A percentile compares a stretch with the other conserved stretches of the same genome.
Conservation (phyloP, 2,888 invertebrate genomes). For the Disparrhopalites patrizii region DNA sequence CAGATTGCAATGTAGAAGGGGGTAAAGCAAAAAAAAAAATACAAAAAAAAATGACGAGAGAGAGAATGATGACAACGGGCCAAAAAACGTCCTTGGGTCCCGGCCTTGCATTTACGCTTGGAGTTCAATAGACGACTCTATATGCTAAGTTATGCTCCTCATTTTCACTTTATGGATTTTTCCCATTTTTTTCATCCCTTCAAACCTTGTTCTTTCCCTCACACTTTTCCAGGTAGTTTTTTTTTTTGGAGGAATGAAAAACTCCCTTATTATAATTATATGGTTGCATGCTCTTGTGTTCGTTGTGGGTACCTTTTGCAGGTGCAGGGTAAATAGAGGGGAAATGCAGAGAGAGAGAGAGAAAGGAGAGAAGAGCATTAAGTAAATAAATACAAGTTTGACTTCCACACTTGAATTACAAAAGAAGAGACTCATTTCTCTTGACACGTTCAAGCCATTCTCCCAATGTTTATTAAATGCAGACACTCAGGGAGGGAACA, state of each 20-base stretch:
- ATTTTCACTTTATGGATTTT: background rate
- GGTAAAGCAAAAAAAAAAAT: background rate
- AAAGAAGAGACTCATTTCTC: slow-evolving; percentile 9
- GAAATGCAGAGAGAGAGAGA: too few species aligned
- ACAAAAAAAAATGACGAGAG: background rate
- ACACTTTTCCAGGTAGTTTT: too few species aligned
- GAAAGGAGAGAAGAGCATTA: background rate
- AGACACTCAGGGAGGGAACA: too few species aligned
- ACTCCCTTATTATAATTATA: too few species aligned
- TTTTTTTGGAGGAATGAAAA: too few species aligned
- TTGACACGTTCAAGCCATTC: slow-evolving; percentile 24
- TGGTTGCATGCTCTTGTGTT: too few species aligned
- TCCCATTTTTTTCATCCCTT: too few species aligned
- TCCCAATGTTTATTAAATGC: too few species aligned
- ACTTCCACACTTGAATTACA: slow-evolving; percentile 19
- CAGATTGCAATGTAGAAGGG: background rate
- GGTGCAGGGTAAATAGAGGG: background rate
- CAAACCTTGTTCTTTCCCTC: too few species aligned
- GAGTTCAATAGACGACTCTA: slow-evolving; percentile 28
- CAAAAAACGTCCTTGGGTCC: slow-evolving; percentile 36
- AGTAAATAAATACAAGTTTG: slow-evolving; percentile 16
- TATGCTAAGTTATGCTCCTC: background rate
- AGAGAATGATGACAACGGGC: slow-evolving; percentile 14
- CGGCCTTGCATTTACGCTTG: slow-evolving; percentile 34
- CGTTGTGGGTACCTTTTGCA: too few species aligned